Conservation (phyloP, 2,113 vertebrate species). For the Monarcha castaneiventris region DNA sequence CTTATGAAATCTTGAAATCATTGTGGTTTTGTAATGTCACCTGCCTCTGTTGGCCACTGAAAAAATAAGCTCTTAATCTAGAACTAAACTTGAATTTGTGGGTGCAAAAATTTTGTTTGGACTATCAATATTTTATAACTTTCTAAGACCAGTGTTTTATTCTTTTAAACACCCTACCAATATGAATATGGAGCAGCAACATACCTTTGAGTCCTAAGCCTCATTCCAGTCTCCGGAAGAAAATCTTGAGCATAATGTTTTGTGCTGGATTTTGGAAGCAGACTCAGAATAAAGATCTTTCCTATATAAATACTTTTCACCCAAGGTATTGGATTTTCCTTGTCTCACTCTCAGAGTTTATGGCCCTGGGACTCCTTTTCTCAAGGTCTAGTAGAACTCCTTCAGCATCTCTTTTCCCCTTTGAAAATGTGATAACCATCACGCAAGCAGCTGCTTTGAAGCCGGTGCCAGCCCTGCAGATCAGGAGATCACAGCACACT, state of each 20-base stretch:
- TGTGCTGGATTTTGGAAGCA: not conserved
- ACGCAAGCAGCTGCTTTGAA: not conserved
- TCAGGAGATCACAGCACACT: constrained; percentile 29
- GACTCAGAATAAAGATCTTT: not conserved
- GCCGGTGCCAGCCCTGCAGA: not conserved
- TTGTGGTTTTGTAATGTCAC: not conserved
- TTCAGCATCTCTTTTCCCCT: not conserved
- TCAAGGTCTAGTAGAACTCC: constrained; percentile 29
- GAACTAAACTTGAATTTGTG: not conserved
- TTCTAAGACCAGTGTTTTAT: not conserved
- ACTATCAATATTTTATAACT: not conserved
- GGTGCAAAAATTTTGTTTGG: not conserved
- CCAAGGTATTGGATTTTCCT: not conserved
- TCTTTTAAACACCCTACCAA: not conserved
- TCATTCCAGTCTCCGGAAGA: not conserved
- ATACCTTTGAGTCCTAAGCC: not conserved
- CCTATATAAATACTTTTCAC: not conserved
- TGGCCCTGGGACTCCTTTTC: constrained; percentile 17
- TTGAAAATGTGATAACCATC: not conserved
- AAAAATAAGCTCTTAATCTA: not conserved
- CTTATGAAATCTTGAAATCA: not conserved
- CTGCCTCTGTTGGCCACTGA: not conserved
- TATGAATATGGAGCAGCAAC: not conserved
- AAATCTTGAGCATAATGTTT: not conserved
- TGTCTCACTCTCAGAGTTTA: not conserved